Evolutionary conservation across 1,140 invertebrate genomes (phyloP).

Genomic region (Uloborus diversus): DNA sequence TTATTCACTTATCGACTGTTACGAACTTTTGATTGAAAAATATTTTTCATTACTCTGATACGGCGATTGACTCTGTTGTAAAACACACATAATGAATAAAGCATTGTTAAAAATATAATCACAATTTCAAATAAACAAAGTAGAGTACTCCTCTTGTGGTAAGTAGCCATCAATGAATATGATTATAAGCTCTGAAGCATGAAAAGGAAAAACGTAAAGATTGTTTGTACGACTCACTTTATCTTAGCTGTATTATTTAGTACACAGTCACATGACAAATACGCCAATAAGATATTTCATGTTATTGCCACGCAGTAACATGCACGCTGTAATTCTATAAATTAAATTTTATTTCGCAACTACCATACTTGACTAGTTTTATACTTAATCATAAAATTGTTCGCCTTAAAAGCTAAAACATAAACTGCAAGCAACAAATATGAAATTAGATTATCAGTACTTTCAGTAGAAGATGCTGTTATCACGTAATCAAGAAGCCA

Average conservation of each 20-base stretch:
- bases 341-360: background rate
- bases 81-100: too few species aligned
- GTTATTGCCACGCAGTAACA: slow-evolving; percentile 8
- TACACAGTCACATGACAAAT: slow-evolving; percentile 32
- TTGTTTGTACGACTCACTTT: slow-evolving; percentile 17
- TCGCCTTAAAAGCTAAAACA: background rate
- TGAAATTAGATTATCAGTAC: too few species aligned
- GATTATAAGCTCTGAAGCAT: slow-evolving; percentile 50
- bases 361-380: background rate
- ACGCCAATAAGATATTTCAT: slow-evolving; percentile 1
- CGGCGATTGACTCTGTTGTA: too few species aligned
- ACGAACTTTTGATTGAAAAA: too few species aligned
- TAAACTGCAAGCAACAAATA: background rate
- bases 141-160: too few species aligned
- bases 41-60: too few species aligned
- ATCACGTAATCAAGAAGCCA: too few species aligned
- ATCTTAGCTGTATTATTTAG: background rate
- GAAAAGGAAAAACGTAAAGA: slow-evolving; percentile 9
- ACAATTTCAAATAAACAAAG: too few species aligned
- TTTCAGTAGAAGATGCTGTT: too few species aligned
- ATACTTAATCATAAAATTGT: background rate
- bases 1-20: too few species aligned
- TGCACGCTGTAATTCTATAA: background rate
- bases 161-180: slow-evolving; percentile 30
- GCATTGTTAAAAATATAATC: too few species aligned